Base-by-base conservation (phyloP, 2,113 vertebrate genomes). In the Psilopogon haemacephalus region DNA sequence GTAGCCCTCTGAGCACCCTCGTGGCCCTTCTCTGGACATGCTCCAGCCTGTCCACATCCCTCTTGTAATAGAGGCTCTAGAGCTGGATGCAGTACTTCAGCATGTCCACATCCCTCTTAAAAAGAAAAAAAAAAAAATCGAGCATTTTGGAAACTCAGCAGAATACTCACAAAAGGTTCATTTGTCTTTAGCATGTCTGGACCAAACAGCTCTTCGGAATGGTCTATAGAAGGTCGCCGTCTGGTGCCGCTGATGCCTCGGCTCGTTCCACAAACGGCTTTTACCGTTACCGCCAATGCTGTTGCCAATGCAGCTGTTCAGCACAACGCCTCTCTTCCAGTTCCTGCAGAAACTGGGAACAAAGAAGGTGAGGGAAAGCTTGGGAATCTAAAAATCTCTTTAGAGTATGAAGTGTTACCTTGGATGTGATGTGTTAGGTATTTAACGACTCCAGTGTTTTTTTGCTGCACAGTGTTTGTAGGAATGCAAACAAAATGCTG, bases 191-290 rank as follows among this genome's bases (percentile, higher is more conserved):
- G 99, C 90, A 99, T 99, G 99, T 99, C 99, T 11, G 99, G 99
- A 84, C 99, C 99, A 8, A 99, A 99, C 97, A 99, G 99, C 96
- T 99, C 99, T 50, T 99, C 99, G 0, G 99, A 99, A 77, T 99
- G 99, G 99, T 99, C 98, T 82, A 99, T 99, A 30, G 99, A 99
- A 97, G 99, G 99, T 21, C 99, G 99, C 8, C 98, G 99, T 8
- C 97, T 99, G 68, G 99, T 99, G 42, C 99, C 99, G 0, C 95
- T 99, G 93, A 99, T 99, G 99, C 99, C 99, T 2, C 98, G 99
- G 19, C 97, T 99, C 27, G 99, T 99, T 64, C 99, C 99, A 19
- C 99, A 99, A 88, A 99, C 99, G 2, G 99, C 99, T 28, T 99
- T 99, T 76, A 99, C 99, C 2, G 98, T 99, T 59, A 99, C 98